Evolutionary conservation across 2,888 invertebrate species (phyloP).

Genomic region (Trissolcus japonicus): DNA sequence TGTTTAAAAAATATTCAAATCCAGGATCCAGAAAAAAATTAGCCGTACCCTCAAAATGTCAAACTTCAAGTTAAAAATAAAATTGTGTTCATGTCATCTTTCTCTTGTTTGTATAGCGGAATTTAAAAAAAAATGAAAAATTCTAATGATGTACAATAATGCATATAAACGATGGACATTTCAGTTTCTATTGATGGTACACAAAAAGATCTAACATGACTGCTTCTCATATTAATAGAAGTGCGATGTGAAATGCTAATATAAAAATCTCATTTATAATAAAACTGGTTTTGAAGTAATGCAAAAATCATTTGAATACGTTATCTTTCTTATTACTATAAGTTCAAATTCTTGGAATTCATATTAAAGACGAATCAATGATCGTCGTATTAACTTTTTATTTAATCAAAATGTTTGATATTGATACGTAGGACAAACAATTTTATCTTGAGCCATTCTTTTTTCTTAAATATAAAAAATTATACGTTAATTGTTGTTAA

Average conservation of each 20-base stretch:
- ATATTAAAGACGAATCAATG: conserved; percentile 30
- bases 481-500: no score
- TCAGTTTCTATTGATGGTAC: background rate
- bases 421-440: no score
- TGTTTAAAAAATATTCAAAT: background rate
- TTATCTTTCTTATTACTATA: conserved; percentile 15
- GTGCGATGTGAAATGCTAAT: conserved; percentile 29
- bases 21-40: background rate
- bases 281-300: conserved; percentile 42
- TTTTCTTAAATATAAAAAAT: no score
- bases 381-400: conserved; percentile 16
- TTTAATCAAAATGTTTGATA: background rate
- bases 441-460: no score
- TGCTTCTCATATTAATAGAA: conserved; percentile 25
- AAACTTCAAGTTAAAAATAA: background rate
- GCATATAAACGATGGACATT: background rate
- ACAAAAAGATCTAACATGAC: conserved; percentile 12
- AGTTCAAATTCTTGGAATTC: conserved; percentile 33
- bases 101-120: background rate
- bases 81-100: background rate
- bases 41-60: background rate
- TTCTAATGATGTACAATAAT: background rate
- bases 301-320: conserved; percentile 43
- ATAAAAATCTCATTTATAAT: conserved; percentile 21
- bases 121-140: background rate